These are phyloP conservation scores for Rhyacophila evoluta DNA, from an alignment of 2,888 invertebrate species.

Conservation along the genomic window DNA sequence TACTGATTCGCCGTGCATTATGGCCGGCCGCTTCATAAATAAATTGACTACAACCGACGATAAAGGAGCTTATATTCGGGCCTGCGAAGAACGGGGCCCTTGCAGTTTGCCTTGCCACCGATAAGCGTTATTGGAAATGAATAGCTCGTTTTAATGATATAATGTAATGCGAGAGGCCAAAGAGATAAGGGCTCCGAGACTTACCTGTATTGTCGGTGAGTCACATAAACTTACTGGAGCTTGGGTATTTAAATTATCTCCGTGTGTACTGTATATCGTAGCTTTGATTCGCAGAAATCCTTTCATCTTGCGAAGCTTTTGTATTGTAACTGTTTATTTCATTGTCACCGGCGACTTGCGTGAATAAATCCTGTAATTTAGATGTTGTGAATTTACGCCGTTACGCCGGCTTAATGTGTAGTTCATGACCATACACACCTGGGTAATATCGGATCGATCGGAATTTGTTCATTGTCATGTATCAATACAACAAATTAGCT, in stretches of 20 bases:
- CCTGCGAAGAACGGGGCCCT: neutral
- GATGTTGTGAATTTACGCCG: neutral
- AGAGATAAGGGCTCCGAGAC: slow-evolving; percentile 7
- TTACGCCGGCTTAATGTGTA: neutral
- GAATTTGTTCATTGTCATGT: neutral
- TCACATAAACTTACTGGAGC: slow-evolving; percentile 1
- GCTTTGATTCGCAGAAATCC: slow-evolving; percentile 21
- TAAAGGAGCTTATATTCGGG: slow-evolving; percentile 23
- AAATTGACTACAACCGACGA: neutral
- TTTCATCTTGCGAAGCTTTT: slow-evolving; percentile 14
- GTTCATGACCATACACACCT: neutral
- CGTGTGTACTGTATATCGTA: neutral
- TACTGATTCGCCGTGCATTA: slow-evolving; percentile 19
- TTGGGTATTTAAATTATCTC: neutral
- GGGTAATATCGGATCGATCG: neutral
- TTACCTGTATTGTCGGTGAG: neutral
- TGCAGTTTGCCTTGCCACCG: slow-evolving; percentile 19
- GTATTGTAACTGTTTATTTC: slow-evolving; percentile 11
- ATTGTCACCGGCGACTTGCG: neutral
- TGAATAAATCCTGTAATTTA: slow-evolving; percentile 9
- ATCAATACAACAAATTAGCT: too few species aligned
- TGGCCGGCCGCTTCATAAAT: slow-evolving; percentile 26
- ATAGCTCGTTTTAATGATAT: slow-evolving; percentile 33
- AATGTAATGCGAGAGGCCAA: slow-evolving; percentile 29
- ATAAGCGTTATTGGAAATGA: slow-evolving; percentile 37